Evolutionary conservation across 2,888 invertebrate genomes (phyloP), one percentile per base, ranked within the genome.

Genomic region (Cheilosia soror): DNA sequence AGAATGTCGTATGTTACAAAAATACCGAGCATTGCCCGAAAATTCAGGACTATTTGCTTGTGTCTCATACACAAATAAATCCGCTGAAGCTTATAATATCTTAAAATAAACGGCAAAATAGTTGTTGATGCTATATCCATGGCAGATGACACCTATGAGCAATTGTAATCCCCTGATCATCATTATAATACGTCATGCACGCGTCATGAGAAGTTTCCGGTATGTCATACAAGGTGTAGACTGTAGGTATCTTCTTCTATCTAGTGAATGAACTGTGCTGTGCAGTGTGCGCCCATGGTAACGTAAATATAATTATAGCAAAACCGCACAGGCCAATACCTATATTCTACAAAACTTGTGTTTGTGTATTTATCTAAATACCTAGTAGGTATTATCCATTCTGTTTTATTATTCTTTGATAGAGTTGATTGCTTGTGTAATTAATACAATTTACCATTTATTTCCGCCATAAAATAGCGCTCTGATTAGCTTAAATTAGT

Each of bases 401-500:
- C 11, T 11, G 11, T 11, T 37, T 33, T 33, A 33, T 9, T 33
- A 33, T 9, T 9, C 33, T 9, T 37, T 37, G 37, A 11, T 37
- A 37, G 20, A 20, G 5, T 53, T 40, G 4, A 53, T 29, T 66
- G 29, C 53, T 29, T n/a, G 49, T 55, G 40, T 40, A 51, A 62
- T 42, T 53, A 40, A 40, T 60, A 49, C 9, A 33, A 20, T 15
- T 40, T 72, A 6, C n/a, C 51, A 4, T 49, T 71, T 25, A 37
- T 60, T 51, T 60, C 33, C 31, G 51, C 60, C 62, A 73, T 73
- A 63, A 73, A 63, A 73, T 53, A 44, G 27, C 27, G 73, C 55
- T 63, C 53, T 73, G 44, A 25, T 73, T 73, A 63, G 15, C 42
- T 60, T 6, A 25, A 5, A 15, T 49, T 29, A 37, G 69, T 20